Evolutionary conservation across 1,140 invertebrate species (phyloP).

Genomic region (Bombus turneri): DNA sequence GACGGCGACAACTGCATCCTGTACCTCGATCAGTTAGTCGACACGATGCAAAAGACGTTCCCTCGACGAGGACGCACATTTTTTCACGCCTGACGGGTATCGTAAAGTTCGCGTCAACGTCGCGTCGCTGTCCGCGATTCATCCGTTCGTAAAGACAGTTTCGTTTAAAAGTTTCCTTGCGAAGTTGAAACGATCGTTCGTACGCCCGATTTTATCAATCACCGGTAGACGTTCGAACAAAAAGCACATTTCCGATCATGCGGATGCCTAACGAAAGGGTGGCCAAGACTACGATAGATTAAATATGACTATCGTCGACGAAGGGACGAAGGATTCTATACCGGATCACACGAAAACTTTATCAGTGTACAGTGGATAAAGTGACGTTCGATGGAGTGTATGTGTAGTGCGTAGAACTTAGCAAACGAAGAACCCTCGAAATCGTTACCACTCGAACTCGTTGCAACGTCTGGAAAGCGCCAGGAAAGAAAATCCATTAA

Average conservation of each 20-base stretch:
- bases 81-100: background rate
- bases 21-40: background rate
- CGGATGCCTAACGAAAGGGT: background rate
- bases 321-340: background rate
- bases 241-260: background rate
- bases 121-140: too few relatives aligned
- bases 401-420: conserved; percentile 50
- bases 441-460: conserved; percentile 28
- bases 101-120: background rate
- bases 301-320: background rate
- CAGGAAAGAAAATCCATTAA: conserved; percentile 6
- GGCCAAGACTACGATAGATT: background rate
- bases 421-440: conserved; percentile 24
- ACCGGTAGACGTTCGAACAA: background rate
- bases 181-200: background rate
- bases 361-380: conserved; percentile 12
- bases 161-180: too few relatives aligned
- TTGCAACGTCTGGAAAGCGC: background rate
- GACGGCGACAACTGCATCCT: background rate
- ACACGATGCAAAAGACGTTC: conserved; percentile 23
- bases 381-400: conserved; percentile 5
- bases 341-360: conserved; percentile 5
- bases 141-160: too few relatives aligned
- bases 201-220: background rate
- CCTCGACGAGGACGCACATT: conserved; percentile 12